Percentiles rank a stretch among this genome's conserved stretches.
Conservation (phyloP, 2,113 vertebrate genomes). For the Thamnophis sirtalis region DNA sequence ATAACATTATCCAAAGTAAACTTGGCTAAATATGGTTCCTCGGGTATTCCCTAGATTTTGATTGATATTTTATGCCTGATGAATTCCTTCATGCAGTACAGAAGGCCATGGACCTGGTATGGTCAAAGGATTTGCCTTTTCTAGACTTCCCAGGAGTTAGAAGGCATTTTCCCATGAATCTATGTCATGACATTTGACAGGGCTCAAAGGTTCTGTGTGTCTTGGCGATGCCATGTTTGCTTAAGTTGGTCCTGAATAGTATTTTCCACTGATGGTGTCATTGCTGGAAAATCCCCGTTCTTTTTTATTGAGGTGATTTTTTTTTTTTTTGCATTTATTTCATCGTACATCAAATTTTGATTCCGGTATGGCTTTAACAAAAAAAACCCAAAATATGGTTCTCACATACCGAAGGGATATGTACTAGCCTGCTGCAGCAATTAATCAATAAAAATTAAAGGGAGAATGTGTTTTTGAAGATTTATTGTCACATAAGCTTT, state of each 20-base stretch:
- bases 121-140: conserved; percentile 15
- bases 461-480: background rate
- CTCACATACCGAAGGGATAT: background rate
- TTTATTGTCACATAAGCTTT: background rate
- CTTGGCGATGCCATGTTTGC: conserved; percentile 46
- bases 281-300: conserved; percentile 45
- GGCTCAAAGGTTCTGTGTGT: background rate
- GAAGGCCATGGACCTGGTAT: background rate
- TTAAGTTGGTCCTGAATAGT: conserved; percentile 29
- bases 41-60: background rate
- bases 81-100: background rate
- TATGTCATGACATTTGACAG: conserved; percentile 45
- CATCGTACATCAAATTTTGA: background rate
- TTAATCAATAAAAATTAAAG: background rate
- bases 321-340: background rate
- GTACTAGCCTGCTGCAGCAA: background rate
- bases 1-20: background rate
- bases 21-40: background rate
- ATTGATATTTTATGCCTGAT: background rate
- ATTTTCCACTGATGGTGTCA: conserved; percentile 16
- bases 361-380: background rate
- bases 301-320: background rate
- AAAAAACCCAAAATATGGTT: background rate
- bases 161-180: conserved; percentile 54
- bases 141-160: conserved; percentile 37